Conservation (phyloP, 92 coral and sea anemone species). For the Parazoanthus swiftii region DNA sequence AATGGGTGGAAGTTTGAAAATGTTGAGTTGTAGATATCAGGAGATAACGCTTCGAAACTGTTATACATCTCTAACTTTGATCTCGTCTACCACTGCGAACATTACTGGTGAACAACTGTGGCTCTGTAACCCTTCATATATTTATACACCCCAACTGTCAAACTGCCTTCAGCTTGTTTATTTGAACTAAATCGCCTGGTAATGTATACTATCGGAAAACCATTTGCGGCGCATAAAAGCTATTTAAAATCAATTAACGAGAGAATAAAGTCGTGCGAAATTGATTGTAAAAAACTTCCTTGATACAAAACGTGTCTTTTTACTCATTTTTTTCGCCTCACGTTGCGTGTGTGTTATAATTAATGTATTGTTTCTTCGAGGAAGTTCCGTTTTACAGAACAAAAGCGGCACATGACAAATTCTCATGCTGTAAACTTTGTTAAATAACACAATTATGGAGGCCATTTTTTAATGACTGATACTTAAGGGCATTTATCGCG, state of each 20-base stretch:
- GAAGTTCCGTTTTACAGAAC: constrained; percentile 34
- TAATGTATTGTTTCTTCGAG: constrained; percentile 7
- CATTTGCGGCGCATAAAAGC: constrained; percentile 30
- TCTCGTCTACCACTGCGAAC: background rate
- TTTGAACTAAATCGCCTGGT: constrained; percentile 20
- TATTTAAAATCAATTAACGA: constrained; percentile 41
- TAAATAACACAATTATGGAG: constrained; percentile 27
- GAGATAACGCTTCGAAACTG: constrained; percentile 5
- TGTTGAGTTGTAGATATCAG: constrained; percentile 21
- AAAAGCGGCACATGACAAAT: constrained; percentile 25
- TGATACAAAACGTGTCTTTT: constrained; percentile 2
- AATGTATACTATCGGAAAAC: constrained; percentile 31
- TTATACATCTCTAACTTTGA: background rate
- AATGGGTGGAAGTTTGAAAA: background rate
- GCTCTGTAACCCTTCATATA: background rate
- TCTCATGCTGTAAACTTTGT: constrained; percentile 37
- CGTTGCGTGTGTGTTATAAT: constrained; percentile 13
- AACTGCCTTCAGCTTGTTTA: constrained; percentile 4
- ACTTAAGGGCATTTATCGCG: background rate
- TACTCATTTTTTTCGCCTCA: constrained; percentile 2
- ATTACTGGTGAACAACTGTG: background rate
- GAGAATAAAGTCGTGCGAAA: constrained; percentile 32
- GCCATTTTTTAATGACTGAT: constrained; percentile 19
- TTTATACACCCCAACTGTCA: constrained; percentile 11
- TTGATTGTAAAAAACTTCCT: constrained; percentile 23